Evolutionary conservation across 1,140 invertebrate genomes (phyloP).

Genomic region (Ectropis grisescens): DNA sequence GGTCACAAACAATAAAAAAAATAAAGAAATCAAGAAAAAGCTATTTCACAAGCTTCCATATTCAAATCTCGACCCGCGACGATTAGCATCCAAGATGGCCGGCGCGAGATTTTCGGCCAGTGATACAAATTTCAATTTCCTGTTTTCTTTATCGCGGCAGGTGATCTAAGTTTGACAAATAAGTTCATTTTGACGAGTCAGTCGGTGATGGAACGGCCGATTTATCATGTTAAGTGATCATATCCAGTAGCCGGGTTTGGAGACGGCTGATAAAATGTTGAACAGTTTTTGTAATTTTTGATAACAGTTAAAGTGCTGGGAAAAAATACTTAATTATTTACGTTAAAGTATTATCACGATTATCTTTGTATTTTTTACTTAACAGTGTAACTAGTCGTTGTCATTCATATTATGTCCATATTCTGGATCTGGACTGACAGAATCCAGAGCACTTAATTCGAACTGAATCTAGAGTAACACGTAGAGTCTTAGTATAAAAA

Average conservation of each 20-base stretch:
- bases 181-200: slow-evolving; percentile 61
- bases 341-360: too few relatives aligned
- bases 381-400: too few relatives aligned
- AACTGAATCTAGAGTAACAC: too few relatives aligned
- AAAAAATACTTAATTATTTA: slow-evolving; percentile 4
- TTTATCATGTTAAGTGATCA: slow-evolving; percentile 46
- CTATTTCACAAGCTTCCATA: slow-evolving; percentile 53
- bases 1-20: slow-evolving; percentile 31
- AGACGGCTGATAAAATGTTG: slow-evolving; percentile 25
- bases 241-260: slow-evolving; percentile 35
- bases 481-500: too few relatives aligned
- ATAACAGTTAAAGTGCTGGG: too few relatives aligned
- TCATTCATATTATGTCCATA: too few relatives aligned
- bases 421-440: too few relatives aligned
- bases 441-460: too few relatives aligned
- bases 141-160: slow-evolving; percentile 45
- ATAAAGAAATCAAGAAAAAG: too few relatives aligned
- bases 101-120: slow-evolving; percentile 46
- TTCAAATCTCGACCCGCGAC: slow-evolving; percentile 47
- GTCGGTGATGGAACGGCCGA: slow-evolving; percentile 33
- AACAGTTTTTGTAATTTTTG: slow-evolving; percentile 1
- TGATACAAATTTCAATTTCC: slow-evolving; percentile 66
- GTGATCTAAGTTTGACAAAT: slow-evolving; percentile 65
- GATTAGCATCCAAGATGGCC: slow-evolving; percentile 59
- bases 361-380: too few relatives aligned